Evolutionary conservation across 2,888 invertebrate genomes (phyloP).

Genomic region (Hydriomena furcata): DNA sequence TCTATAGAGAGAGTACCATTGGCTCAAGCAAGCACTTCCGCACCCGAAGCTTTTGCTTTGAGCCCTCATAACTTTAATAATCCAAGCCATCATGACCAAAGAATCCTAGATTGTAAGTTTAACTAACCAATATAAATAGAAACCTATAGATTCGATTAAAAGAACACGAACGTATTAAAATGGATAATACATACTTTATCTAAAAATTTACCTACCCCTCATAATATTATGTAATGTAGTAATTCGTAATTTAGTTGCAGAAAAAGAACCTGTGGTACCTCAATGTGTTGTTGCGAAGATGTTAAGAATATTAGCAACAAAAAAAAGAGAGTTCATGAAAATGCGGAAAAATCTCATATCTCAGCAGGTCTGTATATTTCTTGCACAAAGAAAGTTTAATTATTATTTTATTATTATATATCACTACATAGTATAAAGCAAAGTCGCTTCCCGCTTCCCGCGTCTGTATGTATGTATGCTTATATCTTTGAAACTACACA

Average conservation of each 20-base stretch:
- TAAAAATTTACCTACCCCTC: too few relatives aligned
- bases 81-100: background rate
- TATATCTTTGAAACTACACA: too few relatives aligned
- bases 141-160: too few relatives aligned
- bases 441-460: too few relatives aligned
- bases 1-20: constrained; percentile 22
- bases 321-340: constrained; percentile 68
- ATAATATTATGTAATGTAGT: too few relatives aligned
- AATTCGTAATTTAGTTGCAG: constrained; percentile 38
- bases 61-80: background rate
- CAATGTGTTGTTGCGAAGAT: constrained; percentile 57
- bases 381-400: too few relatives aligned
- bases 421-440: too few relatives aligned
- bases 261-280: constrained; percentile 54
- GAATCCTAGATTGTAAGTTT: constrained; percentile 29
- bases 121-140: background rate
- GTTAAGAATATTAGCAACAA: constrained; percentile 55
- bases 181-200: too few relatives aligned
- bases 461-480: too few relatives aligned
- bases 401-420: too few relatives aligned
- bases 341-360: constrained; percentile 55
- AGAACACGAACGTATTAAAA: too few relatives aligned
- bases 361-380: constrained; percentile 55
- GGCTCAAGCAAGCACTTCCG: constrained; percentile 29
- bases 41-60: constrained; percentile 17